Conservation (phyloP, 2,888 invertebrate species). For the Hypsopygia costalis region DNA sequence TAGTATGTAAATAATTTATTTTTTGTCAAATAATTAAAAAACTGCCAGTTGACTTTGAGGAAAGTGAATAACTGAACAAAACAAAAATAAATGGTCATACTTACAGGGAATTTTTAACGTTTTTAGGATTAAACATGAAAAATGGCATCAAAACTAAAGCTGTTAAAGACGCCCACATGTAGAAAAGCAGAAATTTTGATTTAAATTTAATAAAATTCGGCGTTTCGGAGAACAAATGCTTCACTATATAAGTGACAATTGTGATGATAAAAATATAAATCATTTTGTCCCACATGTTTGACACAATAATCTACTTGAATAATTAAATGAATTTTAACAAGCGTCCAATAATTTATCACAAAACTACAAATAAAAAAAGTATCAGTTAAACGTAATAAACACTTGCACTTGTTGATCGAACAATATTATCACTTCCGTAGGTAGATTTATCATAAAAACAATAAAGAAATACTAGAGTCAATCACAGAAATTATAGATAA, state of each 20-base stretch:
- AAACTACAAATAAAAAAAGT: too few species aligned
- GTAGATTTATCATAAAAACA: too few species aligned
- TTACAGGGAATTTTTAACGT: slow-evolving; percentile 78
- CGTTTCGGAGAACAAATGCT: slow-evolving; percentile 72
- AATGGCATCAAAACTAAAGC: slow-evolving; percentile 67
- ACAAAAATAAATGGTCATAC: slow-evolving; percentile 33
- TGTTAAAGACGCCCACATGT: slow-evolving; percentile 62
- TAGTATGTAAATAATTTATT: too few species aligned
- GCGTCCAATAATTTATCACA: too few species aligned
- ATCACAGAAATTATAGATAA: too few species aligned
- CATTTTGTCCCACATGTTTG: slow-evolving; percentile 66
- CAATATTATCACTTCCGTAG: too few species aligned
- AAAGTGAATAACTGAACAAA: slow-evolving; percentile 3
- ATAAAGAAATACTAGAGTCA: too few species aligned
- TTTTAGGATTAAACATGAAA: slow-evolving; percentile 73
- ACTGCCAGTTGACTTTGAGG: too few species aligned
- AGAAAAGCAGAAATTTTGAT: slow-evolving; percentile 72
- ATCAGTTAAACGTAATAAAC: too few species aligned
- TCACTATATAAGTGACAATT: slow-evolving; percentile 61
- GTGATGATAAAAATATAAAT: slow-evolving; percentile 56
- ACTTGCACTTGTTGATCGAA: too few species aligned
- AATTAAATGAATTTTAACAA: too few species aligned
- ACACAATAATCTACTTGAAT: not conserved
- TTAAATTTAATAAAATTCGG: slow-evolving; percentile 75
- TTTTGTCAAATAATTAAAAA: too few species aligned